Evolutionary conservation across 2,797 vertebrate species (phyloP), one percentile per base, ranked within the genome.

Genomic region (Chelmon rostratus): DNA sequence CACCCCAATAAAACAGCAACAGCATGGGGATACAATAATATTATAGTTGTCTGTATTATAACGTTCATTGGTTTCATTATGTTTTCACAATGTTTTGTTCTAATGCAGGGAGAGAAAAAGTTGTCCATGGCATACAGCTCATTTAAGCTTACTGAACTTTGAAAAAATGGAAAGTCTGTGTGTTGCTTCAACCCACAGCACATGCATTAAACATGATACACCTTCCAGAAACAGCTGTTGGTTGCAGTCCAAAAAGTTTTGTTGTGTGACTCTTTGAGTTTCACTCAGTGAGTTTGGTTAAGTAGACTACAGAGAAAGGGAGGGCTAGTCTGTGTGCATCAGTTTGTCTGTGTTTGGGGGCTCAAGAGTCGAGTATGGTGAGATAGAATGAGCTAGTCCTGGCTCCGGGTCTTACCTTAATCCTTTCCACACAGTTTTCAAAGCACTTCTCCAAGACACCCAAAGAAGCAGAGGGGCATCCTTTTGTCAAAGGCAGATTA

Each of bases 381-480:
- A 72, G 76, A 93, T 88, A 88, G 85, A 91, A 88, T 81, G 73
- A 88, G 81, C 83, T 84, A 79, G 82, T 90, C 85, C 75, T 85
- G 83, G 88, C 86, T 87, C 57, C 19, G 56, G 88, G 89, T 93
- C 87, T 93, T 93, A 94, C 91, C 89, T 91, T 93, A 93, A 94
- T 94, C 93, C 88, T 76, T 89, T 88, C 86, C 91, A 84, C 86
- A 90, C 79, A 86, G 86, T 92, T 92, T 93, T 88, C 80, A 90
- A 92, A 93, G 91, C 52, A 42, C 65, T 91, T 89, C 82, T 88
- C 72, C 77, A 76, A 87, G 86, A 90, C 72, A 85, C 78, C 67
- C 70, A 82, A 87, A 87, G 87, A 92, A 88, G 81, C 78, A 89
- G 47, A 87, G 83, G 85, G 89, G 75, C 84, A 92, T 88, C 82